A percentile compares a stretch with the other conserved stretches of the same genome.
These are phyloP conservation scores for Emydura subglobosa DNA, from an alignment of 2,113 vertebrate species.

Conservation along the genomic window DNA sequence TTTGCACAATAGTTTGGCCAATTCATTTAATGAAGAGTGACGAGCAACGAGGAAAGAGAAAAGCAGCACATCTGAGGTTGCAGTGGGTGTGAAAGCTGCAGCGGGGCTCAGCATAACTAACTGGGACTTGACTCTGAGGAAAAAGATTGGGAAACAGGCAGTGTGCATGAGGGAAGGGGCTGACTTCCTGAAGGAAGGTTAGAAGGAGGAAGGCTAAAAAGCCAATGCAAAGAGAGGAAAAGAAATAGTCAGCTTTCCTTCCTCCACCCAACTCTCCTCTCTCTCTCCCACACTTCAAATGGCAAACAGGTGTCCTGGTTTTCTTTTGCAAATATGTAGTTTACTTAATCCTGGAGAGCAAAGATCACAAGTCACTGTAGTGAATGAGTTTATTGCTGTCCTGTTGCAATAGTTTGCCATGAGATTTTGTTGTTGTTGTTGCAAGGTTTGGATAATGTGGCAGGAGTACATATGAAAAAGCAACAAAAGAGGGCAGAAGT, in stretches of 20 bases:
- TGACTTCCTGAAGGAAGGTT: background rate
- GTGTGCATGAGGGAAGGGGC: rapidly evolving
- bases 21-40: background rate
- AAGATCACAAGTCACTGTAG: background rate
- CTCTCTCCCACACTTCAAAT: background rate
- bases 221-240: background rate
- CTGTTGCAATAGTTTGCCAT: rapidly evolving
- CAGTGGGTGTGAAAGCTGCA: background rate
- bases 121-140: background rate
- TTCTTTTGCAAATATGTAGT: background rate
- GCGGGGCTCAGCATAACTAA: background rate
- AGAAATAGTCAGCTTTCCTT: background rate
- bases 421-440: background rate
- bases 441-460: background rate
- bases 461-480: background rate
- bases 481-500: background rate
- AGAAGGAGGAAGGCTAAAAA: background rate
- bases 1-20: background rate
- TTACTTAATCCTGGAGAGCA: background rate
- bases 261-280: background rate
- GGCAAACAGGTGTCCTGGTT: background rate
- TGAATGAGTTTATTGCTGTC: background rate
- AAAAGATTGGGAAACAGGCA: background rate
- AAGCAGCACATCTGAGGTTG: background rate
- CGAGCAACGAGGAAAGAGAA: background rate